Evolutionary conservation across 2,113 vertebrate species (phyloP).

Genomic region (Oncorhynchus clarkii): DNA sequence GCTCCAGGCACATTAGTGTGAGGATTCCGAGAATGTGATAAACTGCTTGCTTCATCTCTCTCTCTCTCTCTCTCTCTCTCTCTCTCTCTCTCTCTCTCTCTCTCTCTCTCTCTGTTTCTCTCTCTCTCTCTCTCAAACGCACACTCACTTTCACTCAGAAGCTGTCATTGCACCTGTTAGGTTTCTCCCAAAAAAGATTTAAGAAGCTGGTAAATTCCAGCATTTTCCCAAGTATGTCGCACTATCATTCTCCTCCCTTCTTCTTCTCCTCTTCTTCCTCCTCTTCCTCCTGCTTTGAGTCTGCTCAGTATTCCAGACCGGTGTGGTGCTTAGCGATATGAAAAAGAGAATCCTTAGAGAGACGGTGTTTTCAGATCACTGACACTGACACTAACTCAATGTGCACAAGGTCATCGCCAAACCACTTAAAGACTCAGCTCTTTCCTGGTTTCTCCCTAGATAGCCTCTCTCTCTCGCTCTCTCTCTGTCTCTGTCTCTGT

Average conservation of each 20-base stretch:
- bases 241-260: neutral
- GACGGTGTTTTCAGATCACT: neutral
- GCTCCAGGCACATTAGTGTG: slow-evolving; percentile 35
- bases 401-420: neutral
- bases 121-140: neutral
- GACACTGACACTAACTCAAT: neutral
- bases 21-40: slow-evolving; percentile 53
- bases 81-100: neutral
- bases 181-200: slow-evolving; percentile 13
- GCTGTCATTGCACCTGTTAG: slow-evolving; percentile 43
- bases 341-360: neutral
- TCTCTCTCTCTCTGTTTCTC: slow-evolving; percentile 9
- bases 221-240: slow-evolving; percentile 7
- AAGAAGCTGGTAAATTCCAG: neutral
- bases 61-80: neutral
- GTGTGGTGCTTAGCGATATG: neutral
- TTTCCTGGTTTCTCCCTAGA: neutral
- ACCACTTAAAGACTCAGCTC: neutral
- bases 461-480: neutral
- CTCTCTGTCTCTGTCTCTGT: neutral
- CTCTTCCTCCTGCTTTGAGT: neutral
- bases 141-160: slow-evolving; percentile 15
- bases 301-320: neutral
- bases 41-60: slow-evolving; percentile 40
- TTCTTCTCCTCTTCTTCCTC: neutral